Evolutionary conservation across 37 sponge, comb jelly and placozoan genomes (phyloP).

Genomic region (Chondrosia reniformis): DNA sequence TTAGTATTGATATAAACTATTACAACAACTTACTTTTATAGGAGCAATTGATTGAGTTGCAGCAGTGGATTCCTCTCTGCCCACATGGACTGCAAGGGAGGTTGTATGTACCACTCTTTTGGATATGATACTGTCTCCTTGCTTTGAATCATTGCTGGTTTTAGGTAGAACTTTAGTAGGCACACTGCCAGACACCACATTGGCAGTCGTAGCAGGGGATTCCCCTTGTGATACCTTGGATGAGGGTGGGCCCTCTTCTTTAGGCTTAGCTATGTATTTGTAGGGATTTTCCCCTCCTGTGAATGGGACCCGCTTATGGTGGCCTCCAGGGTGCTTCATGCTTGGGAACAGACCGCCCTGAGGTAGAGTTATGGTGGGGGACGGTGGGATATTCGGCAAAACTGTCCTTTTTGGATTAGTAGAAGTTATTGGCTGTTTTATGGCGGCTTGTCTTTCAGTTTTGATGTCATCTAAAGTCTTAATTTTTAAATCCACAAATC

Average conservation of each 20-base stretch:
- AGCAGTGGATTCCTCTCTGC: too few species aligned
- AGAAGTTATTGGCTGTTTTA: too few species aligned
- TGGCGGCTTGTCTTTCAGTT: slow-evolving; percentile 21
- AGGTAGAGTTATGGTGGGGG: too few species aligned
- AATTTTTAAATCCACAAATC: slow-evolving; percentile 31
- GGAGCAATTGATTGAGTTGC: too few species aligned
- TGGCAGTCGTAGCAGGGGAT: neutral
- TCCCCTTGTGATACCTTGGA: neutral
- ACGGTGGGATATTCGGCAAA: too few species aligned
- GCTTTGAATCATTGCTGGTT: neutral
- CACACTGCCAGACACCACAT: neutral
- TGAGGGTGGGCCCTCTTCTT: neutral
- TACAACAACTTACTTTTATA: too few species aligned
- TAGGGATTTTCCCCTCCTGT: neutral
- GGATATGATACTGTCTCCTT: neutral
- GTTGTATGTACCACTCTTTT: neutral
- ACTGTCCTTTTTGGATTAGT: too few species aligned
- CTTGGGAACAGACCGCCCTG: too few species aligned
- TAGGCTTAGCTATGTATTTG: neutral
- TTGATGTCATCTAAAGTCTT: slow-evolving; percentile 52
- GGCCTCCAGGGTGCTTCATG: too few species aligned
- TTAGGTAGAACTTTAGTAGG: neutral
- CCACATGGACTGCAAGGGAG: neutral
- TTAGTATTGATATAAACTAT: too few species aligned
- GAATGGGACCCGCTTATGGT: neutral